Percentiles rank a stretch among this genome's conserved stretches.
phyloP scores from a whole-genome alignment of 2,113 vertebrate genomes.

The Pangasianodon gigas region DNA sequence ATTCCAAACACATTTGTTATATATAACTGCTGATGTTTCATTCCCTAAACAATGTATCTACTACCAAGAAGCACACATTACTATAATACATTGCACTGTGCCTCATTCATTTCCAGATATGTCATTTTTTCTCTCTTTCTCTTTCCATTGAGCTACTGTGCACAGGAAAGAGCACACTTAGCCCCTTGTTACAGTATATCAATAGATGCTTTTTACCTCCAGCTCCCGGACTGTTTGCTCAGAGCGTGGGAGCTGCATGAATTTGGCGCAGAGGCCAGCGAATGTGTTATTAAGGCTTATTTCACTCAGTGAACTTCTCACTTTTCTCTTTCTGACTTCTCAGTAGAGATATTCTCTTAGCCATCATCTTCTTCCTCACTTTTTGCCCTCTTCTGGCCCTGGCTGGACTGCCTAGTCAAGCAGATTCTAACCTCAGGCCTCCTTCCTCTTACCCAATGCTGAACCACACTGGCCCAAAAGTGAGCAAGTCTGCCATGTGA shows the following conservation, averaged over 20 bases:
- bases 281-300: constrained; percentile 45
- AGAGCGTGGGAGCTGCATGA: constrained; percentile 10
- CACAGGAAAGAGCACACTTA: constrained; percentile 40
- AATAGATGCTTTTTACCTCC: constrained; percentile 52
- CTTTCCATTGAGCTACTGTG: constrained; percentile 1
- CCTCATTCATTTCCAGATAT: neutral
- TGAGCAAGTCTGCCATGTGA: neutral
- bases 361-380: neutral
- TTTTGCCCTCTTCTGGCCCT: constrained; percentile 8
- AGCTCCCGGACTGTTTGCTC: constrained; percentile 41
- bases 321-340: neutral
- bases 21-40: neutral
- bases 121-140: neutral
- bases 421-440: constrained; percentile 30
- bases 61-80: neutral
- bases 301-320: neutral
- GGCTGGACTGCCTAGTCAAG: constrained; percentile 10
- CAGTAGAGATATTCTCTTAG: neutral
- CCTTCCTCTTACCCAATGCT: neutral
- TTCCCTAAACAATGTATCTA: neutral
- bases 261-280: neutral
- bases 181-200: constrained; percentile 50
- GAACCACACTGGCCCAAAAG: neutral
- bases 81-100: neutral
- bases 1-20: neutral